Evolutionary conservation across 2,888 invertebrate genomes (phyloP), one percentile per base, ranked within the genome.

Genomic region (Melieria picta): DNA sequence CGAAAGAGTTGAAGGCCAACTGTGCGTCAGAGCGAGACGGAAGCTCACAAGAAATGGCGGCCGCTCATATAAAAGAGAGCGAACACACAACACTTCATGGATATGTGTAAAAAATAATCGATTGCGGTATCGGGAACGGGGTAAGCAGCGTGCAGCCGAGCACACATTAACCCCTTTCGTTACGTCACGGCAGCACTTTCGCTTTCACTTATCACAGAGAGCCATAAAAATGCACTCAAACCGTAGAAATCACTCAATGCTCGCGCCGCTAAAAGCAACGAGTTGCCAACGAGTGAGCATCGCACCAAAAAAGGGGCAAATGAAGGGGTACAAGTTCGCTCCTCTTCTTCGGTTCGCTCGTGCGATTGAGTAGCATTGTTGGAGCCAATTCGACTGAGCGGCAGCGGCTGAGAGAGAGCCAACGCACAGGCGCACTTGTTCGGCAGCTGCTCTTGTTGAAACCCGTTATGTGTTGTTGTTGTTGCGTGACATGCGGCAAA

Each of bases 1-100:
- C 62, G 70, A 76, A 76, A 76, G 77, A 77, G 75, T 76, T 77
- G 47, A 66, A 16, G n/a, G 43, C 60, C 5, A 45, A n/a, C 57
- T 58, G 13, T 30, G 65, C 56, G 65, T 65, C 57, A 10, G 48
- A 30, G 30, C 42, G 45, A 16, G n/a, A 57, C 16, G 52, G 9
- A 45, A 9, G 48, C 30, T 30, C 30, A 30, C 42, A 52, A 10
- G 64, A 6, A 52, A 64, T 47, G 55, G 48, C n/a, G 46, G 4
- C 3, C 50, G 11, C 43, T 43, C 43, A 30, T 43, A 58, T 58
- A 11, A 58, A 58, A 16, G 43, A 42, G 43, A 30, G 7, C 43
- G 9, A 3, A 58, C 42, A 42, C 30, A 42, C 43, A 7, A 58
- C 7, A 58, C 30, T 30, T 30, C 30, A 30, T 30, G 1, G 30